These are phyloP conservation scores for Globia sparganii DNA, from an alignment of 2,888 invertebrate species.

Conservation along the genomic window DNA sequence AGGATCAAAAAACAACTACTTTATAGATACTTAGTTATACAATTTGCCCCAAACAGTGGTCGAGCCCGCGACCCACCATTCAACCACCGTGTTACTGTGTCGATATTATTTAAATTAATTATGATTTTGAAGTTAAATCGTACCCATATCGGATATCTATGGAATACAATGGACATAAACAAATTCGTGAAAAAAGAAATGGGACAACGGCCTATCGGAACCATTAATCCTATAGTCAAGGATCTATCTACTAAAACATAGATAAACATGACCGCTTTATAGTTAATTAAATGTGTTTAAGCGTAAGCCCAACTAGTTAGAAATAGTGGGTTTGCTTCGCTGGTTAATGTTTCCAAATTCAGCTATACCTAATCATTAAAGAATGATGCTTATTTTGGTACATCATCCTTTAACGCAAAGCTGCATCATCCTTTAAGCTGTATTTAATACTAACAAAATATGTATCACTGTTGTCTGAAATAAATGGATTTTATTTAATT, in stretches of 20 bases:
- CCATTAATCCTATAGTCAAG: neutral
- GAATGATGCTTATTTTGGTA: no score
- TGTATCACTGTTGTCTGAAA: no score
- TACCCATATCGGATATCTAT: neutral
- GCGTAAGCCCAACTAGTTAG: neutral
- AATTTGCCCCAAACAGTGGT: neutral
- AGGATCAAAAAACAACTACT: neutral
- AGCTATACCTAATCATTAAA: neutral
- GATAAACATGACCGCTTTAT: neutral
- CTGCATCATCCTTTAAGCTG: no score
- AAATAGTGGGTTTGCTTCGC: neutral
- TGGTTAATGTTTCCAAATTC: neutral
- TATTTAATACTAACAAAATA: no score
- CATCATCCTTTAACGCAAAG: no score
- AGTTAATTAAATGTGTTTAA: constrained; percentile 22
- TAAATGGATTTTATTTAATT: no score
- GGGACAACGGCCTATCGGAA: neutral
- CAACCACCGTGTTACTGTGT: neutral
- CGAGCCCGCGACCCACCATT: neutral
- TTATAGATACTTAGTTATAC: neutral
- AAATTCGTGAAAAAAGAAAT: neutral
- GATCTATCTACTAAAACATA: no score
- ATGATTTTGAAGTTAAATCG: no score
- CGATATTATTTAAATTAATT: neutral
- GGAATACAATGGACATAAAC: constrained; percentile 17